Evolutionary conservation across 2,888 invertebrate genomes (phyloP), one percentile per base, ranked within the genome.

Genomic region (Pardosa pseudoannulata): DNA sequence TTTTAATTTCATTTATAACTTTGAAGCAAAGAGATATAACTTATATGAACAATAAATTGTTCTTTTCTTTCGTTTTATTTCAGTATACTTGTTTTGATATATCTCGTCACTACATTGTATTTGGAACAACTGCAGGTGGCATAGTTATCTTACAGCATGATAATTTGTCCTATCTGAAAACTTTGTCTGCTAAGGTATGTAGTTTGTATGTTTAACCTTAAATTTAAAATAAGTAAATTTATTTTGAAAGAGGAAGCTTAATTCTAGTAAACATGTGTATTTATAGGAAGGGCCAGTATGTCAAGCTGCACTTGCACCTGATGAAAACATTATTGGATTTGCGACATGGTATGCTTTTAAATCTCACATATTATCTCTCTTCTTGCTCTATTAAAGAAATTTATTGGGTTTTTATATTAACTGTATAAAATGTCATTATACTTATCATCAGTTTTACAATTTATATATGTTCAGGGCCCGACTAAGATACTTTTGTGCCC

Each of bases 61-160:
- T n/a, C n/a, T 27, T 81, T 23, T n/a, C n/a, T 23, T 46, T 19
- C 50, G 89, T n/a, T n/a, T n/a, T n/a, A n/a, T 86, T 70, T 19
- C 50, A 89, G 89, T 90, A 89, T 67, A 89, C 89, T 6, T 89
- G 89, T 70, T 89, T 89, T 82, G 89, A 89, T 81, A 89, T 89
- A 0, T 89, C 89, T 13, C 81, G 82, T 16, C 78, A 72, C 36
- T 89, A 87, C 67, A 23, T 90, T 27, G 87, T 89, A 27, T 88
- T 89, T 87, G 90, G 90, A 31, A 88, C 89, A n/a, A 88, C 89
- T 62, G 89, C 89, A 41, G 90, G 90, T 56, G 89, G 89, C 56
- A 67, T 90, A 36, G 88, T 89, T 67, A 71, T 90, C 27, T 89
- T 90, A 68, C 86, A 81, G 46, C 73, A 81, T 68, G 86, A 86